A percentile compares a stretch with the other conserved stretches of the same genome.
Evolutionary conservation across 2,797 vertebrate species (phyloP).

Genomic region (Rhodeus uyekii): DNA sequence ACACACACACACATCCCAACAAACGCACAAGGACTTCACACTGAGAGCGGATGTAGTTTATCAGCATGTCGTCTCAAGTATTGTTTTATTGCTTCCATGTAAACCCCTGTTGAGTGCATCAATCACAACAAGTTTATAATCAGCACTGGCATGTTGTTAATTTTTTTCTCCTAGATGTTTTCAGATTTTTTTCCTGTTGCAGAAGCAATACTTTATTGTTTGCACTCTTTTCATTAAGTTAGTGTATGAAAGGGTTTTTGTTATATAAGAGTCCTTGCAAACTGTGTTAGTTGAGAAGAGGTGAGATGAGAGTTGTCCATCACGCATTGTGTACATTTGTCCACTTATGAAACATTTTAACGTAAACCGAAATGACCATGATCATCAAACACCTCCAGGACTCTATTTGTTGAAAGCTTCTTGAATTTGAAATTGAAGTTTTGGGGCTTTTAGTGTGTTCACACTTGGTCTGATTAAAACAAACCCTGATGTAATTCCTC

Average conservation of each 20-base stretch:
- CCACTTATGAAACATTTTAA: not conserved
- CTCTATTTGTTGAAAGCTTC: not conserved
- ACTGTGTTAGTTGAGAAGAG: not conserved
- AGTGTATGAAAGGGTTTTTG: not conserved
- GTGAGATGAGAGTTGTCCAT: not conserved
- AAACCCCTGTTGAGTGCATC: slow-evolving; percentile 51
- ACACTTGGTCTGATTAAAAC: too few relatives aligned
- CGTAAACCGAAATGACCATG: not conserved
- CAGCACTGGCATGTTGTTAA: not conserved
- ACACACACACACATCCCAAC: slow-evolving; percentile 16
- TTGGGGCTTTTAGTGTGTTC: too few relatives aligned
- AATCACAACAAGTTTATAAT: slow-evolving; percentile 53
- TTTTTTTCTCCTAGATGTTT: not conserved
- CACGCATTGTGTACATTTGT: not conserved
- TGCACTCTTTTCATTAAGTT: not conserved
- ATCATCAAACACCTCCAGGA: not conserved
- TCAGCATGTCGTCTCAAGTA: slow-evolving; percentile 52
- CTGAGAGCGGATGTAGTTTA: slow-evolving; percentile 57
- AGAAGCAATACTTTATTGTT: not conserved
- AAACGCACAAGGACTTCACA: slow-evolving; percentile 20
- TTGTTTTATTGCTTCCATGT: slow-evolving; percentile 50
- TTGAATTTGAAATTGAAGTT: not conserved
- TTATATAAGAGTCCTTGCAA: not conserved
- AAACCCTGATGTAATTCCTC: too few relatives aligned
- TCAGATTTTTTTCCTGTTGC: not conserved